These are phyloP conservation scores for Oxyscelio sp. DNA, from an alignment of 2,888 invertebrate genomes.

Conservation along the genomic window DNA sequence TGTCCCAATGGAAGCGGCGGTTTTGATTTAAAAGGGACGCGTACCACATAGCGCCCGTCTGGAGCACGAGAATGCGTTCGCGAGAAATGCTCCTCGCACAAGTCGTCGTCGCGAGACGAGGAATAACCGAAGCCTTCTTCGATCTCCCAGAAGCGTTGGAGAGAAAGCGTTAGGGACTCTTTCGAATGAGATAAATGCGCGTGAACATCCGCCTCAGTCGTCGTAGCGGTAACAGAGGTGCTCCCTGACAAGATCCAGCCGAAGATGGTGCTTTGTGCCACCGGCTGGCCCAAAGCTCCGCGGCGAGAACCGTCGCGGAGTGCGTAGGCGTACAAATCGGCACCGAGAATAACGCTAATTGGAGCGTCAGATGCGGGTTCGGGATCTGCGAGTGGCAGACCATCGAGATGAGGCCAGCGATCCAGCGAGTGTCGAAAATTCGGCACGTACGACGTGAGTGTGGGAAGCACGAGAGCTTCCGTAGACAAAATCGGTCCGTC, in stretches of 20 bases:
- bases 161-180: too few relatives aligned
- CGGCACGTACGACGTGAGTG: background rate
- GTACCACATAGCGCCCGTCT: background rate
- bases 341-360: background rate
- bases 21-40: background rate
- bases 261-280: too few relatives aligned
- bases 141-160: background rate
- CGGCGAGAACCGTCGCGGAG: background rate
- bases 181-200: background rate
- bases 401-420: slow-evolving; percentile 36
- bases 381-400: slow-evolving; percentile 10
- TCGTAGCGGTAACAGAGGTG: background rate
- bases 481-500: too few relatives aligned
- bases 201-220: background rate
- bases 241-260: too few relatives aligned
- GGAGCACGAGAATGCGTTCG: background rate
- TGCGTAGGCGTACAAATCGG: background rate
- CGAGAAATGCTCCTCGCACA: background rate
- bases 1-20: too few relatives aligned
- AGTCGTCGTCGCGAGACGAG: background rate
- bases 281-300: too few relatives aligned
- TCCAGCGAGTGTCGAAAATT: background rate
- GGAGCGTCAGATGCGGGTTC: background rate
- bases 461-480: too few relatives aligned
- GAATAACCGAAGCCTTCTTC: too few relatives aligned